Evolutionary conservation across 2,888 invertebrate genomes (phyloP).

Genomic region (Iselma pallidipennis): DNA sequence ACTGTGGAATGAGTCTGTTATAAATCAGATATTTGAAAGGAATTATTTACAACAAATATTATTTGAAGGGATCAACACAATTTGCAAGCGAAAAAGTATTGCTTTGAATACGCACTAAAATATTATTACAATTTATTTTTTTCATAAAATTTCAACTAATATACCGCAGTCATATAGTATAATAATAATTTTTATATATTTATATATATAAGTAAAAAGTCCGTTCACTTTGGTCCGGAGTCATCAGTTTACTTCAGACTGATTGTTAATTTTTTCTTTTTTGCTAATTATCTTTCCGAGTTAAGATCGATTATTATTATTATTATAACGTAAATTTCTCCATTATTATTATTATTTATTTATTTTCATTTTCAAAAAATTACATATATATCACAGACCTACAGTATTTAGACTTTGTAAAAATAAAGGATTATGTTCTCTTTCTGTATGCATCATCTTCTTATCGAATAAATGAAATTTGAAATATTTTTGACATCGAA

Average conservation of each 20-base stretch:
- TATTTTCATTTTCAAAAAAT: constrained; percentile 46
- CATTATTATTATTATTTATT: constrained; percentile 5
- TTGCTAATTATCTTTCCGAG: constrained; percentile 26
- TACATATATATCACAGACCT: constrained; percentile 58
- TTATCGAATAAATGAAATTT: constrained; percentile 8
- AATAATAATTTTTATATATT: not conserved
- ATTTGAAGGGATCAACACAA: constrained; percentile 52
- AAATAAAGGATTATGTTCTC: constrained; percentile 6
- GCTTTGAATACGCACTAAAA: constrained; percentile 55
- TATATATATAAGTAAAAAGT: constrained; percentile 27
- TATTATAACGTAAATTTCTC: constrained; percentile 30
- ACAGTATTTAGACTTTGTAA: constrained; percentile 50
- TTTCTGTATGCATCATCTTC: not conserved
- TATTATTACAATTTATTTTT: constrained; percentile 38
- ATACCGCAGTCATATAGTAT: constrained; percentile 3
- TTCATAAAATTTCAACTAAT: constrained; percentile 20
- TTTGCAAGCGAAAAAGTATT: constrained; percentile 55
- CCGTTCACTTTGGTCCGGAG: constrained; percentile 55
- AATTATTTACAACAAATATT: constrained; percentile 41
- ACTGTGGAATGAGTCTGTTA: no score
- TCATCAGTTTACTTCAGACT: constrained; percentile 45
- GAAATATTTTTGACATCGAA: constrained; percentile 13
- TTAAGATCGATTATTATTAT: constrained; percentile 43
- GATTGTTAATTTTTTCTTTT: constrained; percentile 43
- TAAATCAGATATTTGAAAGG: constrained; percentile 8